phyloP scores from a whole-genome alignment of 2,113 vertebrate genomes.

The Chiloscyllium plagiosum region DNA sequence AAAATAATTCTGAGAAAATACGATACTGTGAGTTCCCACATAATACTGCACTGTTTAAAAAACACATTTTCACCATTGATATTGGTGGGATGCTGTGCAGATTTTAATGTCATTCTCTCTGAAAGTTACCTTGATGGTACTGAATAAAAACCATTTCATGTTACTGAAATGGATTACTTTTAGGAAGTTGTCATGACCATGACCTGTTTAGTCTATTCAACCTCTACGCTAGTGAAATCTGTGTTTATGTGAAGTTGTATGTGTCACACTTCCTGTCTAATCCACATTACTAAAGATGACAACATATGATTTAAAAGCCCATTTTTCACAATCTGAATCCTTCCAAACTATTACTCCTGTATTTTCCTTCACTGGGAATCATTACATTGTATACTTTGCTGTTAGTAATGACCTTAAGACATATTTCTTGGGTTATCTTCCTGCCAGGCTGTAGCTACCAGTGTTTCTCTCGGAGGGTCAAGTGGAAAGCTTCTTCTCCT shows the following conservation, averaged over 20 bases:
- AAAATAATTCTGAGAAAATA: not conserved
- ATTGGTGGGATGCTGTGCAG: not conserved
- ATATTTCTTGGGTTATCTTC: not conserved
- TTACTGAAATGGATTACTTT: not conserved
- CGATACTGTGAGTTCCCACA: not conserved
- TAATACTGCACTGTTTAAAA: not conserved
- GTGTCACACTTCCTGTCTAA: slow-evolving; percentile 25
- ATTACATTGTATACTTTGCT: not conserved
- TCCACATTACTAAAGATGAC: not conserved
- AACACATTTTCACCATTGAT: not conserved
- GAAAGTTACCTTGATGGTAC: not conserved
- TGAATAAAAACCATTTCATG: not conserved
- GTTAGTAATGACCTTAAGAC: not conserved
- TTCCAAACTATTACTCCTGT: not conserved
- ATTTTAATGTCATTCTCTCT: slow-evolving; percentile 21
- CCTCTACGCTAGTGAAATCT: not conserved
- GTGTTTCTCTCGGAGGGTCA: not conserved
- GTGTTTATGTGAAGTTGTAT: not conserved
- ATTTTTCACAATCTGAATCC: not conserved
- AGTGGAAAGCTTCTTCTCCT: not conserved
- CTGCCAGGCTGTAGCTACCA: not conserved
- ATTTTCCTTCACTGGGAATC: not conserved
- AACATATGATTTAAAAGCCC: not conserved
- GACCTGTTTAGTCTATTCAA: slow-evolving; percentile 1
- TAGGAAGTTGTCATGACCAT: not conserved